Base-by-base conservation (phyloP, 2,888 invertebrate species). In the Schrankia costaestrigalis region DNA sequence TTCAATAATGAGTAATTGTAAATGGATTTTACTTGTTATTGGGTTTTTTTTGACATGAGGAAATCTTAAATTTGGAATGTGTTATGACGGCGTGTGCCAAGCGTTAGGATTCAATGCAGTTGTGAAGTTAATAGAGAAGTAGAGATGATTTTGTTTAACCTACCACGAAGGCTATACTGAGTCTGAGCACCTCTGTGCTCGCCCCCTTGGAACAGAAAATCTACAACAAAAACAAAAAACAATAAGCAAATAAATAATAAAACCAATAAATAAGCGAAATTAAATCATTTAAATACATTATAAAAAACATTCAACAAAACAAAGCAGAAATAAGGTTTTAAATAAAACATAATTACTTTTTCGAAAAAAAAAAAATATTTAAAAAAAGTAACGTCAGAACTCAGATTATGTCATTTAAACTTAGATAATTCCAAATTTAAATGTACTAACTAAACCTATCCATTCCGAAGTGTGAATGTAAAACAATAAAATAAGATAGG, bases 181-280 rank as follows among this genome's bases (percentile, higher is more conserved):
- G 38, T 33, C 33, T 38, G 37, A n/a, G 14, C 8, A 30, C 10
- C 23, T 18, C 38, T 38, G 11, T 37, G 38, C n/a, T 39, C 38
- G 23, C 38, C 25, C 28, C 32, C 38, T 39, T 39, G 38, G 38
- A 39, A 39, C 38, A 39, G 30, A 39, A 34, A 39, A 34, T 39
- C 38, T 39, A 39, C 33, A 39, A 39, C 38, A 39, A 39, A 39
- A 33, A 32, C 9, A 28, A 11, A 27, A 28, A 11, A 17, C 22
- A 3, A 12, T 29, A 18, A 35, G 15, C 17, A 31, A 3, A 19
- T 11, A 27, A 27, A 19, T 1, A n/a, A 8, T 14, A 24, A 19
- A 35, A 1, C 1, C 13, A 15, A 31, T 11, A 15, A 23, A 23
- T 2, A 22, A 30, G 13, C n/a, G 26, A 1, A 22, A 26, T 17